These are phyloP conservation scores for Saturnia pavonia DNA, from an alignment of 2,888 invertebrate species.

Conservation along the genomic window DNA sequence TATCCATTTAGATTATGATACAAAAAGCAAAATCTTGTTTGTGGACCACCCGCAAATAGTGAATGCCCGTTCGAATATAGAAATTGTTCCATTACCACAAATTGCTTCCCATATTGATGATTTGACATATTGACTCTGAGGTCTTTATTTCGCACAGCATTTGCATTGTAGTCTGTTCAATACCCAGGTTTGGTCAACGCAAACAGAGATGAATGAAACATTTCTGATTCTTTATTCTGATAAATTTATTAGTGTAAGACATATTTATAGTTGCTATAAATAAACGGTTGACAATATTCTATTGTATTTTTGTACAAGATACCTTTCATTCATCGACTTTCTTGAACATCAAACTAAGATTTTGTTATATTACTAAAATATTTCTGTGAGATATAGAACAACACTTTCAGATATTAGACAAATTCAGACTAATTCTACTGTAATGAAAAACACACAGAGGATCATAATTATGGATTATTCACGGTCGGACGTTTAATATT, in stretches of 20 bases:
- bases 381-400: not conserved
- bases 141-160: conserved; percentile 46
- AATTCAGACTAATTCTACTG: not conserved
- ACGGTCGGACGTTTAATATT: not conserved
- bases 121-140: conserved; percentile 57
- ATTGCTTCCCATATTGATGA: conserved; percentile 43
- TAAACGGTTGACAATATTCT: conserved; percentile 15
- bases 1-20: not conserved
- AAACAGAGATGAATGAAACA: conserved; percentile 15
- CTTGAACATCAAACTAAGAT: not conserved
- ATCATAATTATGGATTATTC: not conserved
- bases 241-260: conserved; percentile 7
- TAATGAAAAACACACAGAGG: not conserved
- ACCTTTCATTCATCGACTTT: conserved; percentile 25
- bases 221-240: conserved; percentile 8
- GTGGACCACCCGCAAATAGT: conserved; percentile 72
- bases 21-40: conserved; percentile 36
- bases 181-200: conserved; percentile 17
- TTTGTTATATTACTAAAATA: not conserved
- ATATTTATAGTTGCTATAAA: conserved; percentile 12
- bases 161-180: conserved; percentile 29
- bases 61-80: conserved; percentile 42
- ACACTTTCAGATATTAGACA: not conserved
- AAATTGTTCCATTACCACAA: conserved; percentile 53
- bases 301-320: conserved; percentile 26